A percentile compares a stretch with the other conserved stretches of the same genome.
phyloP scores from a whole-genome alignment of 2,797 vertebrate species.

The Notamacropus eugenii region DNA sequence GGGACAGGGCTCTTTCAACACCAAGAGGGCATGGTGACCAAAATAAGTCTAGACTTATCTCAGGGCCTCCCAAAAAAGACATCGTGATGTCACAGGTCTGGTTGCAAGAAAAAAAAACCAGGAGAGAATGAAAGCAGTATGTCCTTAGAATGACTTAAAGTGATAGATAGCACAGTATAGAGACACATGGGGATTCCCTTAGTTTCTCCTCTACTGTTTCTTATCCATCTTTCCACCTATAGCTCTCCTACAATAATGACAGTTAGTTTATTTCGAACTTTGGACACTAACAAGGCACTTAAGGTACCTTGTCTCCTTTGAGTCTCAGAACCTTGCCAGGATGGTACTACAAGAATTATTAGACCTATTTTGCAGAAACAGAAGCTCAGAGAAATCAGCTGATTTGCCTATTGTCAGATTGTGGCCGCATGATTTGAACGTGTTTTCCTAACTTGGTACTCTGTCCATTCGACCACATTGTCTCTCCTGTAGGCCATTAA shows the following conservation, averaged over 20 bases:
- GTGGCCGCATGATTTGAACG: background rate
- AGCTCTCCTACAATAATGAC: background rate
- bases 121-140: background rate
- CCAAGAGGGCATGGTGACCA: background rate
- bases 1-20: background rate
- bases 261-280: background rate
- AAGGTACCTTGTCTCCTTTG: background rate
- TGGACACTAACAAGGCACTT: background rate
- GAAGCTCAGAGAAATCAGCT: background rate
- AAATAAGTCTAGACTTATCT: background rate
- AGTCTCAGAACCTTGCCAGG: background rate
- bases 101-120: background rate
- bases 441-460: background rate
- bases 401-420: background rate
- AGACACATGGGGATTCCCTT: background rate
- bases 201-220: background rate
- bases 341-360: background rate
- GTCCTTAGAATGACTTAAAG: background rate
- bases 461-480: background rate
- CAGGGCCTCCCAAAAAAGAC: background rate
- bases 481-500: no score
- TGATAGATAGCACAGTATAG: background rate
- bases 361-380: background rate
- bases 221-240: background rate
- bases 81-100: background rate